Base-by-base conservation (phyloP, 2,113 vertebrate species). In the Pelecanoides urinatrix region DNA sequence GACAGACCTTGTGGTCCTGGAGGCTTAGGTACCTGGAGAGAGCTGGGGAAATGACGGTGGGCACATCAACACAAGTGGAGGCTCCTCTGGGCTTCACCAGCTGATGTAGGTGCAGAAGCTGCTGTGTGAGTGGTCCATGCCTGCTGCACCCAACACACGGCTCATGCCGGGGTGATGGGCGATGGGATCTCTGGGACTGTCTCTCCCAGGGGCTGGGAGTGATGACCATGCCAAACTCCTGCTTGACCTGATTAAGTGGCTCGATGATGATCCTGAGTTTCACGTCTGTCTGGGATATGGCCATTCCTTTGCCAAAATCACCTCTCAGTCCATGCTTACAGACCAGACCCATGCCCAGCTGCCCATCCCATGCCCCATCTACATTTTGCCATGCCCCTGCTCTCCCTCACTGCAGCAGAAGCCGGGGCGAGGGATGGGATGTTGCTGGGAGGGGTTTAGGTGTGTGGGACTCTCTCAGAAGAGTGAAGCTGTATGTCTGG, bases 241-340 rank as follows among this genome's bases (percentile, higher is more conserved):
- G 14, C 70, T 73, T 86, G 58, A 30, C 36, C 23, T 72, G 26
- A 52, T 7, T 27, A 49, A 44, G 61, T 25, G 44, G 30, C 36
- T 77, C 0, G 0, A 7, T 56, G 79, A 25, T 0, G 9, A 66
- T 36, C 25, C 55, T 25, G 42, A 38, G 50, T 84, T 62, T 67
- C 22, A 9, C 27, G 65, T 22, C 49, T 86, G 34, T 52, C 81
- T 30, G 19, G 12, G 9, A 49, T 49, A 55, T 42, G 52, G 29
- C 38, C 7, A 2, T 40, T 17, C 38, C 34, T 17, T 47, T 68
- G 50, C 23, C 49, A 65, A 42, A 53, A 67, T 47, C 32, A 50
- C 3, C 73, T 76, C 61, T 53, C 0, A 0, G 22, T 68, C 52
- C 27, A 9, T 15, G 17, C 42, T 72, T 59, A 15, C 29, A 71